Evolutionary conservation across 2,888 invertebrate species (phyloP).

Genomic region (Cerastis rubricosa): DNA sequence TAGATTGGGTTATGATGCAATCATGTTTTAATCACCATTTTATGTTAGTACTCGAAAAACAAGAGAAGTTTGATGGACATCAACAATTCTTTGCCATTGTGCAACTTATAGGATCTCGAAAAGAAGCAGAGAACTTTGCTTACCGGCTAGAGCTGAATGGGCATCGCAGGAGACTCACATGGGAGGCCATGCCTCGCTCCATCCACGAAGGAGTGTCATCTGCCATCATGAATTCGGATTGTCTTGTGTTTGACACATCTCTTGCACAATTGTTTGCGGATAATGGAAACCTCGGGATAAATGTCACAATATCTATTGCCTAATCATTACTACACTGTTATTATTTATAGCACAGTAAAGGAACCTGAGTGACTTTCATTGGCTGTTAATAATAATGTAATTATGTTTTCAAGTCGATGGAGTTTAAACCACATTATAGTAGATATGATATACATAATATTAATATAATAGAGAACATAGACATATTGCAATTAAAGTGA

Average conservation of each 20-base stretch:
- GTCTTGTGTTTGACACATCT: constrained; percentile 99
- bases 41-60: constrained; percentile 99
- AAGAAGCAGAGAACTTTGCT: constrained; percentile 99
- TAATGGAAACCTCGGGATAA: constrained; percentile 99
- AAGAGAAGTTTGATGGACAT: constrained; percentile 99
- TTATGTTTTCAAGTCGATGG: constrained; percentile 75
- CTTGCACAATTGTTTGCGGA: constrained; percentile 99
- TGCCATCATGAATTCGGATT: constrained; percentile 99
- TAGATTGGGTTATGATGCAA: constrained; percentile 99
- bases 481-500: constrained; percentile 63
- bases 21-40: constrained; percentile 99
- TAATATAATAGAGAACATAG: constrained; percentile 53
- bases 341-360: constrained; percentile 56
- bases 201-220: constrained; percentile 99
- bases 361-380: constrained; percentile 69
- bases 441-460: constrained; percentile 49
- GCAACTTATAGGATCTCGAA: constrained; percentile 99
- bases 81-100: constrained; percentile 99
- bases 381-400: constrained; percentile 73
- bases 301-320: constrained; percentile 99
- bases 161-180: constrained; percentile 97
- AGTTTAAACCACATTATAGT: constrained; percentile 55
- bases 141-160: constrained; percentile 99
- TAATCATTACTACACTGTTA: constrained; percentile 84
- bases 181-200: constrained; percentile 99